Evolutionary conservation across 1,140 invertebrate genomes (phyloP), one percentile per base, ranked within the genome.

Genomic region (Himalopsyche phryganea): DNA sequence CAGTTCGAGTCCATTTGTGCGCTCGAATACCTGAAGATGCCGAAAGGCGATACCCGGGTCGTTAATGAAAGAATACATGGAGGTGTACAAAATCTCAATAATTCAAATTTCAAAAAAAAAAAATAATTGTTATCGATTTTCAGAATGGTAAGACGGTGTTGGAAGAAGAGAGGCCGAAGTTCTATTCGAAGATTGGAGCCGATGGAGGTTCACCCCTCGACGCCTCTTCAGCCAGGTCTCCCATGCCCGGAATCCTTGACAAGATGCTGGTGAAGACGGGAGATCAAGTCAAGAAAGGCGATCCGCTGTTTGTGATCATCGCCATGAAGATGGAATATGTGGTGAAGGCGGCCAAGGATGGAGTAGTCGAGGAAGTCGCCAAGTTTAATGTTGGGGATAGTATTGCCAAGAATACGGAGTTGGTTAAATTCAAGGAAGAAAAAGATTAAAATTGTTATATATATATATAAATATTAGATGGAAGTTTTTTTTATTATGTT

Each of bases 311-410:
- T 35, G 88, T 96, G 38, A 87, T 98, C 68, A 93, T 96, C 57
- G 97, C 97, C 6, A 99, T 99, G 97, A 99, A 99, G 82, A 99
- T 99, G 97, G 97, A 99, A 84, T 88, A 96, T 73, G 84, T 95
- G 1, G 86, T 98, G 2, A 87, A 88, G 67, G 90, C 94, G 5
- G 84, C 86, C 7, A 78, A 81, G 19, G 82, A 87, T 69, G 93
- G 89, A 33, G 81, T 80, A 2, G 82, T 98, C 9, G 83, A 89
- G 45, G 83, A 85, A 1, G 76, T 97, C 36, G 76, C 85, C 0
- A 38, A 48, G 2, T 87, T 84, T 66, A 83, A 85, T 52, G 74
- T 82, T 58, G 94, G 94, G 5, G 89, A 94, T 54, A 92, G 86
- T 62, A 88, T 98, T 6, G 73, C 83, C 1, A 97, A 96, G 74